These are phyloP conservation scores for Hemicordylus capensis DNA, from an alignment of 2,113 vertebrate genomes.

Conservation along the genomic window DNA sequence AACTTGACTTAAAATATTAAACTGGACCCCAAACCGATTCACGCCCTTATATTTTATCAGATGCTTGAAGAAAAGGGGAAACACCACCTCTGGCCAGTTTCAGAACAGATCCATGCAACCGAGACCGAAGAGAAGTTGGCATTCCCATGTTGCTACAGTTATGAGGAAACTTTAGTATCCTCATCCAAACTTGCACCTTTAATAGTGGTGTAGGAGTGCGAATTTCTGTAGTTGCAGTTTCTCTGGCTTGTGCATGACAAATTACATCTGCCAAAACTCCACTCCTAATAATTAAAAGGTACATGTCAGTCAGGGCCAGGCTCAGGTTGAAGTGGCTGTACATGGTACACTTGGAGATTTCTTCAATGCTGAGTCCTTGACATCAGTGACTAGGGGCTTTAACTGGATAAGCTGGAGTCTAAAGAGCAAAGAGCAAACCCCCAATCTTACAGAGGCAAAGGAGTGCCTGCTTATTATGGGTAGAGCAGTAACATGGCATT, in stretches of 20 bases:
- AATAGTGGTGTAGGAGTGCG: background rate
- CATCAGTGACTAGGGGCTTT: background rate
- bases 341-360: background rate
- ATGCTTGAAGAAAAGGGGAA: too few relatives aligned
- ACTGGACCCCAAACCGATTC: too few relatives aligned
- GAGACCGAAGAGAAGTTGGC: background rate
- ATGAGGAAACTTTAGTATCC: background rate
- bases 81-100: too few relatives aligned
- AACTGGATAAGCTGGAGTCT: too few relatives aligned
- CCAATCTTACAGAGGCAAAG: too few relatives aligned
- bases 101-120: background rate
- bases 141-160: background rate
- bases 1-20: background rate
- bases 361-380: background rate
- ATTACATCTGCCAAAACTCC: background rate
- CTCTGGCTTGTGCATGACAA: background rate
- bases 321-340: background rate
- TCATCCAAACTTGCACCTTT: background rate
- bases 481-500: too few relatives aligned
- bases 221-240: background rate
- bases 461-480: too few relatives aligned
- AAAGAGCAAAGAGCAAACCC: background rate
- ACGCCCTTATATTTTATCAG: background rate
- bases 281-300: background rate
- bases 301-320: background rate